Evolutionary conservation across 2,797 vertebrate species (phyloP).

Genomic region (Naso thynnoides): DNA sequence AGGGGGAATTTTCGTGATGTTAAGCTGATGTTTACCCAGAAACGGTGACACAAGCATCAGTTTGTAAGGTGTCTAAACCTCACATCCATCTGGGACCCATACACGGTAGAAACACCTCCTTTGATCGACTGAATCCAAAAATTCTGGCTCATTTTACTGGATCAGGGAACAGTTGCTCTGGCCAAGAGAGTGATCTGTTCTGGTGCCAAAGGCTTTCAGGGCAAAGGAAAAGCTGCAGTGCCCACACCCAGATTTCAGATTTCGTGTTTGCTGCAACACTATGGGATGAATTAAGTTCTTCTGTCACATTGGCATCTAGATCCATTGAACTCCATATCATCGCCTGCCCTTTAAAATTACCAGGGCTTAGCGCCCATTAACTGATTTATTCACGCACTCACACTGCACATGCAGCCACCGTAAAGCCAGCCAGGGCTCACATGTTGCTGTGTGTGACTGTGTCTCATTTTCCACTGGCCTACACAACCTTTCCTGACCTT

Average conservation of each 20-base stretch:
- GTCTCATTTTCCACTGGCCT: slow-evolving; percentile 80
- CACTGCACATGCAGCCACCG: slow-evolving; percentile 41
- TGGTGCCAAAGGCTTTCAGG: slow-evolving; percentile 20
- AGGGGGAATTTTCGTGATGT: not conserved
- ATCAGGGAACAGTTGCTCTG: slow-evolving; percentile 45
- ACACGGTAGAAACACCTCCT: slow-evolving; percentile 8
- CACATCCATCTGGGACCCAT: not conserved
- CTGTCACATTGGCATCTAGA: slow-evolving; percentile 21
- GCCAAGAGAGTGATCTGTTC: slow-evolving; percentile 23
- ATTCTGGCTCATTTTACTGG: slow-evolving; percentile 46
- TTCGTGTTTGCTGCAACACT: slow-evolving; percentile 1
- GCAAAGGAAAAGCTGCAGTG: not conserved
- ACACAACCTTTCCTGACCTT: slow-evolving; percentile 64
- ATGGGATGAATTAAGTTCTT: slow-evolving; percentile 4
- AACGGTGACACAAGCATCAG: slow-evolving; percentile 24
- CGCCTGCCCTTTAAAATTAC: slow-evolving; percentile 46
- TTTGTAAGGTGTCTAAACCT: slow-evolving; percentile 3
- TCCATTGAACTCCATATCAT: slow-evolving; percentile 21
- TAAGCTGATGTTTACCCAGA: slow-evolving; percentile 32
- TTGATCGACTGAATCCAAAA: slow-evolving; percentile 32
- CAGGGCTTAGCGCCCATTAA: slow-evolving; percentile 64
- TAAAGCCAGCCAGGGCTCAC: slow-evolving; percentile 60
- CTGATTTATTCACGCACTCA: slow-evolving; percentile 41
- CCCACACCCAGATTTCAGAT: slow-evolving; percentile 35
- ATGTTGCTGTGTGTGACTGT: slow-evolving; percentile 63